phyloP scores from a whole-genome alignment of 2,797 vertebrate genomes.

The Heteromormyrus szaboi region DNA sequence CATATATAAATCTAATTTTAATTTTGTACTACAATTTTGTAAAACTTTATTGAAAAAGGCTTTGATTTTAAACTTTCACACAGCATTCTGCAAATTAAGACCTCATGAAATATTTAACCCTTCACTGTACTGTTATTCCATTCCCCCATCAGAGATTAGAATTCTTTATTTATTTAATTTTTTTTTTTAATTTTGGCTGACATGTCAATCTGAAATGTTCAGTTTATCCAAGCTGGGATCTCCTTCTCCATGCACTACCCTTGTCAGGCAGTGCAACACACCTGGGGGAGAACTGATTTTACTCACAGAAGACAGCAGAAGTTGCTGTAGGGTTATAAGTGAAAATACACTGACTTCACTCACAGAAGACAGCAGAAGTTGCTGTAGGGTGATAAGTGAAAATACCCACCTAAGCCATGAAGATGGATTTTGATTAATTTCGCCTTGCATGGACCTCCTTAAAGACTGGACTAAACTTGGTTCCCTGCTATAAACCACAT shows the following conservation, averaged over 20 bases:
- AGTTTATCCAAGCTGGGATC: background rate
- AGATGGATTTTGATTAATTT: background rate
- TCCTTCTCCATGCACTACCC: background rate
- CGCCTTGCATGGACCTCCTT: background rate
- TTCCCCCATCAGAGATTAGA: background rate
- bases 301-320: too few species aligned
- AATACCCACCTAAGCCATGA: background rate
- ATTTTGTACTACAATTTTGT: background rate
- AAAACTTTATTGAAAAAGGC: background rate
- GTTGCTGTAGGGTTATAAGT: too few species aligned
- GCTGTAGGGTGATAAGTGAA: constrained; percentile 18
- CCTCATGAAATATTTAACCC: background rate
- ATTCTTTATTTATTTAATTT: background rate
- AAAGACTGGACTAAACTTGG: background rate
- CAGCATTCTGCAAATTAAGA: background rate
- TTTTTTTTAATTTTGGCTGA: background rate
- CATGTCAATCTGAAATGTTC: background rate
- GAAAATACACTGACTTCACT: background rate
- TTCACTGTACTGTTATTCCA: background rate
- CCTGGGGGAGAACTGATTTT: background rate
- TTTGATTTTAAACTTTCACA: background rate
- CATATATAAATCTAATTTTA: background rate
- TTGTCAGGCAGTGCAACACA: background rate
- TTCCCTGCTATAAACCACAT: background rate
- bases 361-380: constrained; percentile 17